Base-by-base conservation (phyloP, 1,140 invertebrate species). In the Helicoverpa armigera region DNA sequence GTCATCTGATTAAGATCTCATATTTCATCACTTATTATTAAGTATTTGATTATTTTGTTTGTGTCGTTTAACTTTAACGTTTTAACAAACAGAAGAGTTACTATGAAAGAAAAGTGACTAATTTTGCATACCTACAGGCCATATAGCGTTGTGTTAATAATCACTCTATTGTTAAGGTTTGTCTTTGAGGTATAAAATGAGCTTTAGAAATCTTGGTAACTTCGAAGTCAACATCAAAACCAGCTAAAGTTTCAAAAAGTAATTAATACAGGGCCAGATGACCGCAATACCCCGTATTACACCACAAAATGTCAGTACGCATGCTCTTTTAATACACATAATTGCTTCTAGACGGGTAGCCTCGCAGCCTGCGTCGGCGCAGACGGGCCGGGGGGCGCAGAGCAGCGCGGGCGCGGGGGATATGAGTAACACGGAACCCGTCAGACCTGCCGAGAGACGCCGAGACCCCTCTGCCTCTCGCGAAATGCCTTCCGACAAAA, bases 391-490 rank as follows among this genome's bases (percentile, higher is more conserved):
- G 82, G 76, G 76, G 60, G 75, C 70, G 70, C 65, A 51, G 31
- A 29, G 54, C 13, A 35, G 78, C 4, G 72, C 53, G 83, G 74
- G 80, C 16, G 79, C 7, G 67, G 80, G 86, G 82, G 80, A 31
- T 54, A 79, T 67, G 92, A 78, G 92, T 94, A 94, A 94, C 91
- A 93, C 92, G 90, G 92, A 94, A 93, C 92, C 92, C 86, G 92
- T 92, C 91, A 89, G 87, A 92, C 92, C 88, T 92, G 92, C 87
- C 86, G 82, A 79, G 77, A 79, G 75, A 73, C 63, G 78, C 58
- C 69, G 69, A 53, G 73, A 75, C 86, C 85, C 87, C 90, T 82
- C 89, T 83, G 82, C 77, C 83, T 83, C 85, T 91, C 89, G 92
- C 92, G 88, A 93, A 94, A 92, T 94, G 87, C 88, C 88, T 87